Conservation (phyloP, 2,888 invertebrate genomes). For the Embidobia sp. region DNA sequence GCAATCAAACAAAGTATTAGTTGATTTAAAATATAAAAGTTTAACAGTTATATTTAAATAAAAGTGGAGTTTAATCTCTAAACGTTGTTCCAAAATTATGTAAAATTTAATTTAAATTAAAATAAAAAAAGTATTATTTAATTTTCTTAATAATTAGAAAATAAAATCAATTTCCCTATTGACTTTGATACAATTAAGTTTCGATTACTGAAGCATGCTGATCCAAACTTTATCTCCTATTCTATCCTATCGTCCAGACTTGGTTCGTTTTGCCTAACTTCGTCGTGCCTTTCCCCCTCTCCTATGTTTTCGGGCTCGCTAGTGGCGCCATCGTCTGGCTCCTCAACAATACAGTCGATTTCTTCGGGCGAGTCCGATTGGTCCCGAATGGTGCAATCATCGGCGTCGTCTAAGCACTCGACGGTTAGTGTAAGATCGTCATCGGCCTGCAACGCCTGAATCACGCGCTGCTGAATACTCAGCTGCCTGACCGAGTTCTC, state of each 20-base stretch:
- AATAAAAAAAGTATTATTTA: too few relatives aligned
- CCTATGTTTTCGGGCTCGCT: conserved; percentile 10
- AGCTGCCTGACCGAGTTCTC: conserved; percentile 74
- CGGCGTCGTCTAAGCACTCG: conserved; percentile 67
- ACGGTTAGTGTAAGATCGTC: conserved; percentile 64
- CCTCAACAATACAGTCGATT: conserved; percentile 62
- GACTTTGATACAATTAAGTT: conserved; percentile 1
- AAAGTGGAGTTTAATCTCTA: too few relatives aligned
- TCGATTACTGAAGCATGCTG: not conserved
- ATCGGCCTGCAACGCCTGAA: conserved; percentile 69
- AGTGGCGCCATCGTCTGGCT: conserved; percentile 56
- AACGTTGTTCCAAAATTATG: too few relatives aligned
- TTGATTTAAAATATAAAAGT: too few relatives aligned
- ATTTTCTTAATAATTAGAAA: too few relatives aligned
- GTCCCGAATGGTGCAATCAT: conserved; percentile 68
- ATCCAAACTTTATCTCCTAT: conserved; percentile 1
- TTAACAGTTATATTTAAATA: too few relatives aligned
- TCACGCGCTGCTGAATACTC: conserved; percentile 72
- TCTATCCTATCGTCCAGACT: conserved; percentile 69
- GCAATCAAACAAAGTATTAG: too few relatives aligned
- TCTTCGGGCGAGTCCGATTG: conserved; percentile 61
- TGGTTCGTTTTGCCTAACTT: conserved; percentile 65
- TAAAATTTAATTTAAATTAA: too few relatives aligned
- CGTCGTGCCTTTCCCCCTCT: conserved; percentile 41
- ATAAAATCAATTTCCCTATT: too few relatives aligned